Conservation (phyloP, 2,888 invertebrate genomes). For the Pristionchus japonicus region DNA sequence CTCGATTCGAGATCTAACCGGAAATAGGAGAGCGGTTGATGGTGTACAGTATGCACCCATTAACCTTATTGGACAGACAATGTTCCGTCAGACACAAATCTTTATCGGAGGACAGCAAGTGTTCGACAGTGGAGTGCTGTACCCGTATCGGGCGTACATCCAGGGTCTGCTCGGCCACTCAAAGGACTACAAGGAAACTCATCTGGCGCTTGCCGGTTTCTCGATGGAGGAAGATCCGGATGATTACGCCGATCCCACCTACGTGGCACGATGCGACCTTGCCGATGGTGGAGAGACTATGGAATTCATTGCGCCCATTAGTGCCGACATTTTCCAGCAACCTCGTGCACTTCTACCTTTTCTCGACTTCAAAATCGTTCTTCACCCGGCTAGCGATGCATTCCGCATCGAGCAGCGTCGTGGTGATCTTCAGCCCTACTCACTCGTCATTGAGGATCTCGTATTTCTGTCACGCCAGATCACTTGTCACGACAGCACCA, state of each 20-base stretch:
- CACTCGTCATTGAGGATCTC: background rate
- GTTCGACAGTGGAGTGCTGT: too few relatives aligned
- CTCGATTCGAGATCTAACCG: background rate
- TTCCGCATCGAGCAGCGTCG: background rate
- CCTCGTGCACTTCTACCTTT: too few relatives aligned
- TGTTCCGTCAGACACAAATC: background rate
- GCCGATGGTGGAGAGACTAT: background rate
- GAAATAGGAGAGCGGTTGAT: background rate
- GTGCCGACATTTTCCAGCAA: too few relatives aligned
- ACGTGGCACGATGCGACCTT: background rate
- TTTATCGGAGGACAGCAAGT: too few relatives aligned
- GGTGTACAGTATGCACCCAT: too few relatives aligned
- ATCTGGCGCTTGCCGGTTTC: background rate
- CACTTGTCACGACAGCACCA: background rate
- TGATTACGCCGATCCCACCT: background rate
- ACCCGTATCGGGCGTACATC: background rate
- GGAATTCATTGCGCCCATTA: too few relatives aligned
- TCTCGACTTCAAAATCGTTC: background rate
- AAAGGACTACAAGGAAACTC: background rate
- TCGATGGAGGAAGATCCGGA: background rate
- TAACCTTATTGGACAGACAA: background rate
- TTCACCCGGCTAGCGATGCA: background rate
- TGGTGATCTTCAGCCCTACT: background rate
- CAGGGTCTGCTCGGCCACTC: background rate
- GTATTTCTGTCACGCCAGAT: background rate